Base-by-base conservation (phyloP, 2,113 vertebrate species). In the Nothobranchius kuhntae region DNA sequence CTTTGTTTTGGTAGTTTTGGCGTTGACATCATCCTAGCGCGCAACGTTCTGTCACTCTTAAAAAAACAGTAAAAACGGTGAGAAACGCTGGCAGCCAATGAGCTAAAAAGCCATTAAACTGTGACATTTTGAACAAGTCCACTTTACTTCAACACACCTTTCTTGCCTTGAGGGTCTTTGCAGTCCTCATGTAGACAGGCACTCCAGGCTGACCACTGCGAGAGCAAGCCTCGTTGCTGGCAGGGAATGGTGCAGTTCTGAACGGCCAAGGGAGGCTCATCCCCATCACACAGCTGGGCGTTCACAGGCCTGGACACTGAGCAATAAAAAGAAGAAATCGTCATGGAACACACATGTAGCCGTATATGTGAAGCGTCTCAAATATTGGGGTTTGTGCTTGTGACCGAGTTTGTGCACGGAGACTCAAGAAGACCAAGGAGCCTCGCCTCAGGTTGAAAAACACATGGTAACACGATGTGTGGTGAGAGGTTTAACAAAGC, bases 181-280 rank as follows among this genome's bases (percentile, higher is more conserved):
- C 98, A 98, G 92, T 92, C 93, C 80, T 98, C 96, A 0, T 90
- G 91, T 44, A 93, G 52, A 63, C 98, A 99, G 51, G 86, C 68
- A 1, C 94, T 93, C 98, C 98, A 99, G 9, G 65, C 47, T 0
- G 93, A 93, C 98, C 98, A 99, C 50, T 81, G 65, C 7, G 96
- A 95, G 13, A 97, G 91, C 4, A 92, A 59, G 12, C 96, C 98
- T 56, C 86, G 82, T 0, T 89, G 89, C 5, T 92, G 92, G 81
- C 97, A 99, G 0, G 89, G 92, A 68, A 96, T 38, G 53, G 84
- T 89, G 89, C 97, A 98, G 60, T 90, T 82, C 89, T 95, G 95
- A 58, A 94, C 94, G 1, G 88, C 30, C 0, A 84, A 71, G 2
- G 95, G 96, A 38, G 91, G 80, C 51, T 93, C 87, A 51, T 90